phyloP scores from a whole-genome alignment of 2,113 vertebrate genomes.

The Ctenodactylus gundi region DNA sequence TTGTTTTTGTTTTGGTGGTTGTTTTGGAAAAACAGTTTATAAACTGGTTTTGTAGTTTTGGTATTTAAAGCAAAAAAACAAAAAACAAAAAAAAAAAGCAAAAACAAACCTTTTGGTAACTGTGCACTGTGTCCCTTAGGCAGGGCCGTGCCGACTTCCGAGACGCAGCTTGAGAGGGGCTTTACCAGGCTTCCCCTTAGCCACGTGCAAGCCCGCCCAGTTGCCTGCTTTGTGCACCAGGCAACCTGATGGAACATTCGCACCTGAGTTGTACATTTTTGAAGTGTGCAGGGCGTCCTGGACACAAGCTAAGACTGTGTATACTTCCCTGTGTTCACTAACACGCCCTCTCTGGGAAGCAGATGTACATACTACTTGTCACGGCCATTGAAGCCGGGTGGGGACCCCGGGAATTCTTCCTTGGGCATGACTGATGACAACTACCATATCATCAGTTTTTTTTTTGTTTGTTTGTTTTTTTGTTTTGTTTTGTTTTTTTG shows the following conservation, averaged over 20 bases:
- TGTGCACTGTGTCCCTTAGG: slow-evolving; percentile 59
- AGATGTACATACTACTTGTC: slow-evolving; percentile 72
- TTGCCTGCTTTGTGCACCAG: slow-evolving; percentile 65
- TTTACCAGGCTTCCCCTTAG: slow-evolving; percentile 4
- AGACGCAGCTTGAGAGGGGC: slow-evolving; percentile 69
- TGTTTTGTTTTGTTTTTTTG: too few relatives aligned
- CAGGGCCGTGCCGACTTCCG: slow-evolving; percentile 8
- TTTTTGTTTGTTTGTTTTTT: too few relatives aligned
- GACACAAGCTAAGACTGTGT: slow-evolving; percentile 56
- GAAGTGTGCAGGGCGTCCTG: slow-evolving; percentile 63
- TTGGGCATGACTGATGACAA: slow-evolving; percentile 58
- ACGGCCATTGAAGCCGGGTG: slow-evolving; percentile 33
- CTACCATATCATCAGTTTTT: slow-evolving; percentile 51
- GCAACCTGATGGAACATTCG: slow-evolving; percentile 56
- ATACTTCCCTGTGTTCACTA: slow-evolving; percentile 54
- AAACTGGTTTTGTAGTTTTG: slow-evolving; percentile 87
- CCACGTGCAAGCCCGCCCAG: slow-evolving; percentile 15
- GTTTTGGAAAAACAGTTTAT: slow-evolving; percentile 81
- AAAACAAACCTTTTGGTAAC: slow-evolving; percentile 74
- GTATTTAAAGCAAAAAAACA: slow-evolving; percentile 85
- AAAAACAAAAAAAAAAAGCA: slow-evolving; percentile 6
- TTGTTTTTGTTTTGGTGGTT: slow-evolving; percentile 67
- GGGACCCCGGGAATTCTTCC: slow-evolving; percentile 24
- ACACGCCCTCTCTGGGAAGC: slow-evolving; percentile 66
- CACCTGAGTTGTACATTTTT: slow-evolving; percentile 72